These are phyloP conservation scores for Drosophila pandora DNA, from an alignment of 1,140 invertebrate species.

Conservation along the genomic window DNA sequence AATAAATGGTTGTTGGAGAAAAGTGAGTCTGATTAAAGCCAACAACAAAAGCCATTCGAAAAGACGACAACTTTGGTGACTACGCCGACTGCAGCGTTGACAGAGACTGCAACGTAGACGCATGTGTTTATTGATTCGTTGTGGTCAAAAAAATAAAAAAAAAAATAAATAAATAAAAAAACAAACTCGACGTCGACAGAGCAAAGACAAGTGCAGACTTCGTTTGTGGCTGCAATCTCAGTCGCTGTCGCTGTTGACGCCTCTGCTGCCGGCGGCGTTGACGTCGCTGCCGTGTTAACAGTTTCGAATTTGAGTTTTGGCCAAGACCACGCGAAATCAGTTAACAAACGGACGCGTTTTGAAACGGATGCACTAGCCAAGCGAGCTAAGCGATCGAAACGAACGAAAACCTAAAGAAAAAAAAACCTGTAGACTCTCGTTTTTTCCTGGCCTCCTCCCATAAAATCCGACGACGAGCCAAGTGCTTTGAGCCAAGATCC, in stretches of 20 bases:
- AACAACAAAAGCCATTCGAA: conserved; percentile 63
- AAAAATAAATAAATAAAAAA: conserved; percentile 12
- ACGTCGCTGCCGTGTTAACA: conserved; percentile 45
- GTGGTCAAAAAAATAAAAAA: conserved; percentile 35
- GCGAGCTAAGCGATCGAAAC: conserved; percentile 11
- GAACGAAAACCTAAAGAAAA: not conserved
- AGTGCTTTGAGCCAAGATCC: not conserved
- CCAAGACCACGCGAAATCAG: conserved; percentile 81
- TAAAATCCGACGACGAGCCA: conserved; percentile 19
- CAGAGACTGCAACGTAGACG: conserved; percentile 13
- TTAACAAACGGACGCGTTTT: conserved; percentile 82
- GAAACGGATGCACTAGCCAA: conserved; percentile 70
- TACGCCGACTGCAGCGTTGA: conserved; percentile 19
- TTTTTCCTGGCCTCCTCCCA: conserved; percentile 40
- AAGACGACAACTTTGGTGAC: conserved; percentile 64
- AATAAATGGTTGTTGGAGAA: conserved; percentile 63
- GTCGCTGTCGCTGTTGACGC: conserved; percentile 30
- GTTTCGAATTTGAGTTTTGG: conserved; percentile 77
- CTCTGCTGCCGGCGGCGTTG: conserved; percentile 9
- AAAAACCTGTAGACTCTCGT: conserved; percentile 34
- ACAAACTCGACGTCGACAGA: conserved; percentile 22
- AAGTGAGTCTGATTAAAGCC: conserved; percentile 67
- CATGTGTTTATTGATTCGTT: conserved; percentile 72
- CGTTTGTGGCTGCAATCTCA: conserved; percentile 48
- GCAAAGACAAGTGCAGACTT: conserved; percentile 63